These are phyloP conservation scores for Nasonia giraulti DNA, from an alignment of 1,140 invertebrate genomes.

Conservation along the genomic window DNA sequence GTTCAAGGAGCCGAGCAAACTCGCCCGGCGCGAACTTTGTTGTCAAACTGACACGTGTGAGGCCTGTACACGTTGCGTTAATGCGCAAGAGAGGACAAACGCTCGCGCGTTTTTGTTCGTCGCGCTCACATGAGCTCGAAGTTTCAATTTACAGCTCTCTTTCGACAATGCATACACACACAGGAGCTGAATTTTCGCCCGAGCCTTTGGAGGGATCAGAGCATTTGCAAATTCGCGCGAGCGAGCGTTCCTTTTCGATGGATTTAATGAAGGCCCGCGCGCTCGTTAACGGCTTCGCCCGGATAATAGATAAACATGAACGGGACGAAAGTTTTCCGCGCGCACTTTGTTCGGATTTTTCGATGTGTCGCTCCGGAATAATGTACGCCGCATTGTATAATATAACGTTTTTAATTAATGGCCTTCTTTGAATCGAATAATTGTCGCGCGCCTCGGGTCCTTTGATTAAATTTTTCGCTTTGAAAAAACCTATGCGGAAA, in stretches of 20 bases:
- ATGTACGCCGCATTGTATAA: neutral
- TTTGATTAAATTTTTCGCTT: constrained; percentile 11
- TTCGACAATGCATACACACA: neutral
- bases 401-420: constrained; percentile 26
- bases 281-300: constrained; percentile 21
- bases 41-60: constrained; percentile 66
- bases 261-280: constrained; percentile 40
- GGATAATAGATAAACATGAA: constrained; percentile 40
- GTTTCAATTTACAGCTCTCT: constrained; percentile 27
- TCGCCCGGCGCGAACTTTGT: constrained; percentile 63
- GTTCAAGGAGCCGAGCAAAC: neutral
- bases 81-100: constrained; percentile 34
- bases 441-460: neutral
- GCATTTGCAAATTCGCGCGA: constrained; percentile 30
- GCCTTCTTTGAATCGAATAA: constrained; percentile 4
- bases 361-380: neutral
- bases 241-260: constrained; percentile 6
- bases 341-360: constrained; percentile 34
- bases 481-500: too few relatives aligned
- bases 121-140: neutral
- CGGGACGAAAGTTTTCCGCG: constrained; percentile 23
- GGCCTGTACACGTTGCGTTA: neutral
- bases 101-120: neutral
- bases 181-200: constrained; percentile 9
- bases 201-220: neutral